Evolutionary conservation across 2,113 vertebrate species (phyloP).

Genomic region (Atherinomorus stipes): DNA sequence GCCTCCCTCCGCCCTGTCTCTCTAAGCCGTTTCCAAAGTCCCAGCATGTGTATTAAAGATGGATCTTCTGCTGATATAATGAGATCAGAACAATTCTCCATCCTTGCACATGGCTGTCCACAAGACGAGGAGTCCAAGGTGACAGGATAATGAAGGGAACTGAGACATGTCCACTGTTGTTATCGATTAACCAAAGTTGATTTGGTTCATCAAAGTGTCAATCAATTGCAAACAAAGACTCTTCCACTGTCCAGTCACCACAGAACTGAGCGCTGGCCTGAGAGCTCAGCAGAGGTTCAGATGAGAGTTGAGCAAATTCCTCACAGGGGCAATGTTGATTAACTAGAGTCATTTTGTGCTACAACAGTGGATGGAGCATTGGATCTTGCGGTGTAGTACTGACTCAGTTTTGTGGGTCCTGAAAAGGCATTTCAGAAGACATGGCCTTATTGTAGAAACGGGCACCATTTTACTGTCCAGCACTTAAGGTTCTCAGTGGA

Average conservation of each 20-base stretch:
- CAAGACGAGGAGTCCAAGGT: slow-evolving; percentile 28
- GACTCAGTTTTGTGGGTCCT: slow-evolving; percentile 77
- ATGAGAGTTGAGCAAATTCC: slow-evolving; percentile 54
- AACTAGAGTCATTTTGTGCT: slow-evolving; percentile 72
- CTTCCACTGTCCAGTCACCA: slow-evolving; percentile 27
- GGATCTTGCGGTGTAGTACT: slow-evolving; percentile 59
- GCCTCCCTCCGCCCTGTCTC: slow-evolving; percentile 28
- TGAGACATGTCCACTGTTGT: slow-evolving; percentile 57
- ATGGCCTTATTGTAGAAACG: slow-evolving; percentile 87
- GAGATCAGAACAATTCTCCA: slow-evolving; percentile 46
- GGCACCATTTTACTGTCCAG: slow-evolving; percentile 91
- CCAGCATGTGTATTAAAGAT: slow-evolving; percentile 51
- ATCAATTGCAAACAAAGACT: slow-evolving; percentile 28
- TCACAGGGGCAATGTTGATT: slow-evolving; percentile 46
- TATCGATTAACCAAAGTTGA: slow-evolving; percentile 32
- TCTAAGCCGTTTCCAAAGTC: slow-evolving; percentile 35
- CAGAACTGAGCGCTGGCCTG: slow-evolving; percentile 50
- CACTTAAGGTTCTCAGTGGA: slow-evolving; percentile 91
- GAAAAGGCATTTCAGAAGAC: slow-evolving; percentile 91
- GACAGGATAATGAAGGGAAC: slow-evolving; percentile 48
- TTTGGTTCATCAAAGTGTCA: slow-evolving; percentile 21
- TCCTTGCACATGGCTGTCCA: slow-evolving; percentile 20
- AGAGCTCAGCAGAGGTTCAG: slow-evolving; percentile 61
- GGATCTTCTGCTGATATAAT: slow-evolving; percentile 30
- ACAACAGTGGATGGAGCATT: slow-evolving; percentile 69